These are phyloP conservation scores for Colinus virginianus DNA, from an alignment of 2,113 vertebrate genomes.

Conservation along the genomic window DNA sequence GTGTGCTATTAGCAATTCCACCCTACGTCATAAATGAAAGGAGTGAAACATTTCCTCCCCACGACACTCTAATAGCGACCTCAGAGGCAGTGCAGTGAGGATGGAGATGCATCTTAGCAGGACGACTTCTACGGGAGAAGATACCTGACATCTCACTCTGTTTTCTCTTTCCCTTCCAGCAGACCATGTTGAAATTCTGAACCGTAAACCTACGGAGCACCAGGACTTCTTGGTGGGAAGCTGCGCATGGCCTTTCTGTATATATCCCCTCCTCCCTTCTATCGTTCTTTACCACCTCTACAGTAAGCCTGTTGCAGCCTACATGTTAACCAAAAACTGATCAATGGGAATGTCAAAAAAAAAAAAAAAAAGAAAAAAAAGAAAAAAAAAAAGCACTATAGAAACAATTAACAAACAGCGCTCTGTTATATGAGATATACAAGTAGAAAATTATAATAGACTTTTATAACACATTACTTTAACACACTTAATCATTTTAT, in stretches of 20 bases:
- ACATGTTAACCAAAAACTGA: slow-evolving; percentile 88
- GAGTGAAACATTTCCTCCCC: neutral
- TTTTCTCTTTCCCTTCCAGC: slow-evolving; percentile 72
- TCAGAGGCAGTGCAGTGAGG: neutral
- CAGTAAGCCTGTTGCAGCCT: slow-evolving; percentile 91
- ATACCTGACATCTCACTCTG: neutral
- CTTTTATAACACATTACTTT: slow-evolving; percentile 81
- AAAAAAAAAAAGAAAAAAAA: neutral
- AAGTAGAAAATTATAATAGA: slow-evolving; percentile 76
- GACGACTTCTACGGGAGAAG: neutral
- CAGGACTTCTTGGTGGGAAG: slow-evolving; percentile 88
- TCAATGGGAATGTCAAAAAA: slow-evolving; percentile 79
- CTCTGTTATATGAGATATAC: slow-evolving; percentile 79
- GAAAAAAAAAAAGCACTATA: slow-evolving; percentile 73
- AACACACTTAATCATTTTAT: slow-evolving; percentile 81
- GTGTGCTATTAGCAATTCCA: slow-evolving; percentile 1
- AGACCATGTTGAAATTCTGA: slow-evolving; percentile 91
- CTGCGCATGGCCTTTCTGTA: slow-evolving; percentile 87
- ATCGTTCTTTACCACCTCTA: slow-evolving; percentile 87
- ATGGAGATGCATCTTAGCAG: neutral
- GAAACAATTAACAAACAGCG: slow-evolving; percentile 75
- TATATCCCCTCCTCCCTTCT: slow-evolving; percentile 72
- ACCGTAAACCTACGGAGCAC: slow-evolving; percentile 85
- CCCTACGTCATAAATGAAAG: neutral
- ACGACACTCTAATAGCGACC: neutral